Evolutionary conservation across 2,113 vertebrate genomes (phyloP), one percentile per base, ranked within the genome.

Genomic region (Chinchilla lanigera): DNA sequence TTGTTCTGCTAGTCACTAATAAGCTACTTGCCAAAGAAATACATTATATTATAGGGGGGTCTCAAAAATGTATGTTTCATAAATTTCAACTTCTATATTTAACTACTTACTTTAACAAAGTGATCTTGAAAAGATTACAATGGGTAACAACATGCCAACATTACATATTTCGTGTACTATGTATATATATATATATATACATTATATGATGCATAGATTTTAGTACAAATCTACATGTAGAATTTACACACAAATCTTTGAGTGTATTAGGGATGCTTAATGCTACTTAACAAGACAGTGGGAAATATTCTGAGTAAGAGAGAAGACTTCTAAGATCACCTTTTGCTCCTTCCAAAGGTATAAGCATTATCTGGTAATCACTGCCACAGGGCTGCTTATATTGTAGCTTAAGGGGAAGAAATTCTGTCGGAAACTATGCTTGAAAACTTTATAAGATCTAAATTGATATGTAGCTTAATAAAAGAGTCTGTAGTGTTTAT

Each of bases 401-500:
- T 38, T 75, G 1, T 14, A 94, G 3, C 33, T 80, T 65, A 8
- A 41, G 6, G 14, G 67, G 63, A 91, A 95, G 24, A 2, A 94
- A 58, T 60, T 47, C 44, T 89, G 88, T 96, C 12, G 83, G 58
- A 54, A 93, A 93, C 44, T 73, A 80, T 50, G 7, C 60, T 81
- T 75, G 60, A 82, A 9, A 88, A 69, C 2, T 24, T 60, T 24
- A 22, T 58, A 82, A 73, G 33, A 54, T 95, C 47, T 56, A 84
- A 61, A 67, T 50, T 92, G 60, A 81, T 89, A 63, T 80, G 16
- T 63, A n/a, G 8, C 35, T 22, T 52, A 87, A 61, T 47, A 35
- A 80, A 80, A 75, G 33, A 75, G 8, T 81, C 61, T 38, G 12
- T 35, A 52, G 60, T 47, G 85, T 86, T 94, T 41, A 81, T 89